Evolutionary conservation across 37 sponge, comb jelly and placozoan species (phyloP).

Genomic region (Oopsacas minuta): DNA sequence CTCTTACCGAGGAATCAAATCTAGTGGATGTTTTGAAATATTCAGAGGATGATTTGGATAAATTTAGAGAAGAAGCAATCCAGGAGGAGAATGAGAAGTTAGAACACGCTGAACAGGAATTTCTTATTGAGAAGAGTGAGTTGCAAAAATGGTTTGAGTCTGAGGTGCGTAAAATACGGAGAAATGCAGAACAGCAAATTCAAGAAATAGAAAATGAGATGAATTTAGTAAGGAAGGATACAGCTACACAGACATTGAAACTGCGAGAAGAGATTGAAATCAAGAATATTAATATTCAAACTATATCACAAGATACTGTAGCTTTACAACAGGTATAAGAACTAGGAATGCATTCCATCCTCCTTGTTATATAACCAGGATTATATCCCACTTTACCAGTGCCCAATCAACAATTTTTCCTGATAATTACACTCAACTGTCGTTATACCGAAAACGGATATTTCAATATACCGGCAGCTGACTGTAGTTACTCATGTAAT

Average conservation of each 20-base stretch:
- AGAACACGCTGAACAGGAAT: background rate
- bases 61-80: background rate
- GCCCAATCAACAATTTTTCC: too few relatives aligned
- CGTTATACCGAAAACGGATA: too few relatives aligned
- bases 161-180: background rate
- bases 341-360: too few relatives aligned
- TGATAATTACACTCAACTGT: too few relatives aligned
- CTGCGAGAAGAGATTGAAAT: background rate
- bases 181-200: background rate
- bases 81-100: conserved; percentile 1
- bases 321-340: background rate
- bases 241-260: background rate
- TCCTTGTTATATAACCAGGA: too few relatives aligned
- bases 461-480: too few relatives aligned
- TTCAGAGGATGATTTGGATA: conserved; percentile 10
- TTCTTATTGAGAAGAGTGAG: background rate
- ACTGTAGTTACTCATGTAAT: too few relatives aligned
- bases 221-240: background rate
- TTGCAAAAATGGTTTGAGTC: conserved; percentile 6
- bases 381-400: too few relatives aligned
- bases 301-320: background rate
- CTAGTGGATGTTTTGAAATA: conserved; percentile 10
- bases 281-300: background rate
- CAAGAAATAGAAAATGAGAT: background rate
- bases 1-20: background rate